These are phyloP conservation scores for Diplogasteroides magnus DNA, from an alignment of 1,140 invertebrate species.

Conservation along the genomic window DNA sequence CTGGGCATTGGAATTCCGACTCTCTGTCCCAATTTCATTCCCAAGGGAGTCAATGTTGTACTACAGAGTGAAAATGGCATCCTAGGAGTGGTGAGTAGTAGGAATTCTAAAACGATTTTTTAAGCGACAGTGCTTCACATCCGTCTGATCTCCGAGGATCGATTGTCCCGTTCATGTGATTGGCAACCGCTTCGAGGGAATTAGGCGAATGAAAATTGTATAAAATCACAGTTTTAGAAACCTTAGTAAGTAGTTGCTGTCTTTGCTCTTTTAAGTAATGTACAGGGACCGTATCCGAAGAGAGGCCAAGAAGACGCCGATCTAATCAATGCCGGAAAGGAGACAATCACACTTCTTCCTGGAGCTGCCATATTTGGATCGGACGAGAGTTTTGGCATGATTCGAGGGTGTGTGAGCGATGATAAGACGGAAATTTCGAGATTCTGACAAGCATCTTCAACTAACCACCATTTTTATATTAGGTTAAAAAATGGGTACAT, in stretches of 20 bases:
- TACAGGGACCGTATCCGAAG: constrained; percentile 76
- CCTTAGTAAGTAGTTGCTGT: too few relatives aligned
- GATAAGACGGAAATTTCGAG: not conserved
- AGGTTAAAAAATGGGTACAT: too few relatives aligned
- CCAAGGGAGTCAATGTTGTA: constrained; percentile 60
- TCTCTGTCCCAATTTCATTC: constrained; percentile 86
- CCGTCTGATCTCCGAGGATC: too few relatives aligned
- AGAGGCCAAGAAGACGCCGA: constrained; percentile 80
- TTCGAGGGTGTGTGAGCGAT: constrained; percentile 70
- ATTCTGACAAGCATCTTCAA: too few relatives aligned
- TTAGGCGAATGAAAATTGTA: too few relatives aligned
- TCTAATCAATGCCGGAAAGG: constrained; percentile 96
- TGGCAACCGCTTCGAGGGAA: too few relatives aligned
- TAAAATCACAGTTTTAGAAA: too few relatives aligned
- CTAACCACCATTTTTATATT: too few relatives aligned
- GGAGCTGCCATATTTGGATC: constrained; percentile 89
- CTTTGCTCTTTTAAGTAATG: too few relatives aligned
- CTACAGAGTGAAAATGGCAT: constrained; percentile 97
- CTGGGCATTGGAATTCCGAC: constrained; percentile 95
- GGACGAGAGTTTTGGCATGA: constrained; percentile 98
- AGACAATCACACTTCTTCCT: constrained; percentile 84
- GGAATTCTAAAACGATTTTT: too few relatives aligned
- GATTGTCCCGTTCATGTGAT: too few relatives aligned
- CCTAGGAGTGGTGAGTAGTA: constrained; percentile 72
- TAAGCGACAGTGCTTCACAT: too few relatives aligned